Conservation (phyloP, 2,888 invertebrate species). For the Pyrocoelia pectoralis region DNA sequence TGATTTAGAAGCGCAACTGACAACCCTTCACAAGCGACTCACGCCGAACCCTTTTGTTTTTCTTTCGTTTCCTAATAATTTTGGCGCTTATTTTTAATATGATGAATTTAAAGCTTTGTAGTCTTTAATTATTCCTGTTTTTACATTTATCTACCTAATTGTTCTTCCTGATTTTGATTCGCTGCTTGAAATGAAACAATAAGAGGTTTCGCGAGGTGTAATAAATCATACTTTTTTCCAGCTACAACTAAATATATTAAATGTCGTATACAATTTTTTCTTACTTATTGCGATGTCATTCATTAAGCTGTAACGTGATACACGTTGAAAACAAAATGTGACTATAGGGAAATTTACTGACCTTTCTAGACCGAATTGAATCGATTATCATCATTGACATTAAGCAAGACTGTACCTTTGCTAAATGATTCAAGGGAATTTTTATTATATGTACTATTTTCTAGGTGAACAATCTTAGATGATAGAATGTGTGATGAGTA, state of each 20-base stretch:
- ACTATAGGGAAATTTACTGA: slow-evolving; percentile 31
- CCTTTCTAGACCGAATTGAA: slow-evolving; percentile 19
- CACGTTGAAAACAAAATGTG: slow-evolving; percentile 38
- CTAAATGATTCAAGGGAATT: slow-evolving; percentile 22
- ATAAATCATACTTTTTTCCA: slow-evolving; percentile 57
- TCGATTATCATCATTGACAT: slow-evolving; percentile 26
- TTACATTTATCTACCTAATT: slow-evolving; percentile 62
- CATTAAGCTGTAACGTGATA: slow-evolving; percentile 53
- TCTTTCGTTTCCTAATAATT: slow-evolving; percentile 59
- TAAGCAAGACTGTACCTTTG: slow-evolving; percentile 14
- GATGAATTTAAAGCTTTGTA: slow-evolving; percentile 62
- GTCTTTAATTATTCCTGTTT: slow-evolving; percentile 61
- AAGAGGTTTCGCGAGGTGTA: slow-evolving; percentile 56
- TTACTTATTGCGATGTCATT: slow-evolving; percentile 48
- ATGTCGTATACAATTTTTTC: slow-evolving; percentile 49
- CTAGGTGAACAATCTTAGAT: neutral
- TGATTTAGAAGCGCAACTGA: slow-evolving; percentile 58
- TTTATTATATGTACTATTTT: slow-evolving; percentile 9
- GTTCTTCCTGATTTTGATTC: slow-evolving; percentile 57
- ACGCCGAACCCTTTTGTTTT: slow-evolving; percentile 57
- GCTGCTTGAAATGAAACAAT: slow-evolving; percentile 49
- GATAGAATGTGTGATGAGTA: neutral
- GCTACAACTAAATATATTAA: slow-evolving; percentile 44
- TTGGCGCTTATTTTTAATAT: slow-evolving; percentile 61
- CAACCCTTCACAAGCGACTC: slow-evolving; percentile 59